Evolutionary conservation across 2,797 vertebrate species (phyloP).

Genomic region (Microctenopoma steveboyesi): DNA sequence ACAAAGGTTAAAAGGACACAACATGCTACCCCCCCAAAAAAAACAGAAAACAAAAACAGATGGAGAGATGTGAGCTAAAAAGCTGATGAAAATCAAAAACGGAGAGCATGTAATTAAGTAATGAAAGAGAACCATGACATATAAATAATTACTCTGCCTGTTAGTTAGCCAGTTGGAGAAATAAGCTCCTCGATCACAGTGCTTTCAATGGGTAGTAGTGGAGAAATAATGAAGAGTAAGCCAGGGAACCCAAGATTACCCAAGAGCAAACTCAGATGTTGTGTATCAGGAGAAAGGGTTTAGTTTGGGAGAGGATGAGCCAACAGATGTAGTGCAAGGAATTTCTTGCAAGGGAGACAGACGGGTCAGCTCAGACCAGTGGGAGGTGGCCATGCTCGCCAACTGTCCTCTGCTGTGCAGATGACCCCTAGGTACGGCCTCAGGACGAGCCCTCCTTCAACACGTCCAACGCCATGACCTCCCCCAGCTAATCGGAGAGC

Average conservation of each 20-base stretch:
- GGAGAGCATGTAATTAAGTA: slow-evolving; percentile 35
- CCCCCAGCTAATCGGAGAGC: slow-evolving; percentile 33
- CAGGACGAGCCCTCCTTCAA: slow-evolving; percentile 49
- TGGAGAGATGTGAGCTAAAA: not conserved
- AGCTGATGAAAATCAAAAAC: slow-evolving; percentile 5
- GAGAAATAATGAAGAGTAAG: slow-evolving; percentile 10
- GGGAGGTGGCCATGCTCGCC: slow-evolving; percentile 61
- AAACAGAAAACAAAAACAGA: slow-evolving; percentile 3
- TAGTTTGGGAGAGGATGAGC: slow-evolving; percentile 16
- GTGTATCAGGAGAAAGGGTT: slow-evolving; percentile 31
- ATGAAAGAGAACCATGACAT: slow-evolving; percentile 46
- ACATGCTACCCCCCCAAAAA: too few species aligned
- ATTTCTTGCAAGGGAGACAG: slow-evolving; percentile 50
- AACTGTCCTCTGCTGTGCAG: slow-evolving; percentile 72
- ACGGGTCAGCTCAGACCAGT: slow-evolving; percentile 42
- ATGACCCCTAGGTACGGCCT: slow-evolving; percentile 63
- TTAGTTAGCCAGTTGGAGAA: slow-evolving; percentile 10
- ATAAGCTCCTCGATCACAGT: slow-evolving; percentile 13
- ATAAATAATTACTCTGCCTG: slow-evolving; percentile 42
- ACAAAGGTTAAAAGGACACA: not conserved
- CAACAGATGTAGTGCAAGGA: slow-evolving; percentile 66
- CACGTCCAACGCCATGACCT: slow-evolving; percentile 37
- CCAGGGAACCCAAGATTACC: slow-evolving; percentile 13
- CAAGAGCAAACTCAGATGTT: slow-evolving; percentile 41
- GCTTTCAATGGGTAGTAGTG: slow-evolving; percentile 5